phyloP scores from a whole-genome alignment of 2,113 vertebrate genomes.

The Rhinoderma darwinii region DNA sequence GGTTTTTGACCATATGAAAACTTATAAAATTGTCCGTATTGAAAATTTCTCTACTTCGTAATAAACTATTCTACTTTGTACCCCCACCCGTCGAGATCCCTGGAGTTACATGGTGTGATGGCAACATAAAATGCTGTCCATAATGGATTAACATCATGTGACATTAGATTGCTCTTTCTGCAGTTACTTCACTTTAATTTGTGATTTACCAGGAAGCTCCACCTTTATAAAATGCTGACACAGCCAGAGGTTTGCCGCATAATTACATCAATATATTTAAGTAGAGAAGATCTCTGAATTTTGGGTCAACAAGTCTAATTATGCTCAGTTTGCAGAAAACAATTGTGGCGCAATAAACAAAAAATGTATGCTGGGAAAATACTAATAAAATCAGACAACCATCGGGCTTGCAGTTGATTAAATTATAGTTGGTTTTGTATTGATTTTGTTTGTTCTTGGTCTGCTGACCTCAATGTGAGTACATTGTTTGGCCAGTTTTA shows the following conservation, averaged over 20 bases:
- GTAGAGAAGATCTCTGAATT: background rate
- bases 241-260: background rate
- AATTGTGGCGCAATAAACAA: conserved; percentile 3
- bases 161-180: background rate
- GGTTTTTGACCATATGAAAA: too few species aligned
- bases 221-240: background rate
- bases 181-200: background rate
- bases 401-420: conserved; percentile 10
- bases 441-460: conserved; percentile 43
- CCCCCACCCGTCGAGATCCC: background rate
- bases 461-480: conserved; percentile 17
- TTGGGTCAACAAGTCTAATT: background rate
- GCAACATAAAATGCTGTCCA: background rate
- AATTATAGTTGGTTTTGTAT: conserved; percentile 42
- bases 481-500: conserved; percentile 35
- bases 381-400: conserved; percentile 42
- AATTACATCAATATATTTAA: background rate
- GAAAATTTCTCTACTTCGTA: too few species aligned
- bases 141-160: background rate
- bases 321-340: background rate
- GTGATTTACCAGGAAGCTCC: background rate
- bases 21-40: too few species aligned
- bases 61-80: background rate
- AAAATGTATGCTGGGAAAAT: conserved; percentile 32
- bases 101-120: background rate